Percentiles rank a stretch among this genome's conserved stretches.
Conservation (phyloP, 1,140 invertebrate species). For the Dendroctonus valens region DNA sequence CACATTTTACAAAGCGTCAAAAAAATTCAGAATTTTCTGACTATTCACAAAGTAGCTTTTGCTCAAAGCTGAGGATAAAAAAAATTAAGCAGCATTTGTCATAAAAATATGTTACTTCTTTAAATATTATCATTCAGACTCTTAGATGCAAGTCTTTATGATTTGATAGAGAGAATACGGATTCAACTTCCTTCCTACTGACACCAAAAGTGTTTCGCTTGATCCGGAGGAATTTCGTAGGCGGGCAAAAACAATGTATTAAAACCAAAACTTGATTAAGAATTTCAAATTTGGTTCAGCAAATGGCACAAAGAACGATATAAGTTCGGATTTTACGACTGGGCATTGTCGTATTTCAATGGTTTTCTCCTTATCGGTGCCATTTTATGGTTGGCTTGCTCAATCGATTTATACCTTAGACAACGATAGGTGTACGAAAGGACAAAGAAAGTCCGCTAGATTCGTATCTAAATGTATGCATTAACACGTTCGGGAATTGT, state of each 20-base stretch:
- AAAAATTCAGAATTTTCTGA: too few species aligned
- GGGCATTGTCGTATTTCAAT: constrained; percentile 29
- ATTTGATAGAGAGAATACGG: too few species aligned
- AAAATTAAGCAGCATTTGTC: too few species aligned
- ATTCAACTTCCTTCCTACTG: too few species aligned
- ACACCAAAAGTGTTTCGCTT: too few species aligned
- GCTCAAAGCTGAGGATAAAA: too few species aligned
- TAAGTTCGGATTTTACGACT: constrained; percentile 23
- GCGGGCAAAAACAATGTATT: constrained; percentile 2
- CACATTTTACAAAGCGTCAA: too few species aligned
- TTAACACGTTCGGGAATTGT: constrained; percentile 32
- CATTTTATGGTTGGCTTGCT: constrained; percentile 28
- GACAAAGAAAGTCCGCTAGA: constrained; percentile 29
- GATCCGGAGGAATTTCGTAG: too few species aligned
- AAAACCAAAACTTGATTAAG: constrained; percentile 19
- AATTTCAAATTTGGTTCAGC: constrained; percentile 31
- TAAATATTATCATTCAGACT: too few species aligned
- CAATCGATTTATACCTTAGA: constrained; percentile 32
- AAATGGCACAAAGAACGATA: constrained; percentile 23
- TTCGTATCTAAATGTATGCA: constrained; percentile 34
- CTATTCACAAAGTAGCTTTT: too few species aligned
- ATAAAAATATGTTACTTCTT: too few species aligned
- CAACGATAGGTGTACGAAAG: constrained; percentile 31
- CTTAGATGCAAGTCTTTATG: too few species aligned
- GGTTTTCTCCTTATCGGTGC: constrained; percentile 33